Percentiles rank a stretch among this genome's conserved stretches.
phyloP scores from a whole-genome alignment of 2,113 vertebrate genomes.

The Alethe castanea region DNA sequence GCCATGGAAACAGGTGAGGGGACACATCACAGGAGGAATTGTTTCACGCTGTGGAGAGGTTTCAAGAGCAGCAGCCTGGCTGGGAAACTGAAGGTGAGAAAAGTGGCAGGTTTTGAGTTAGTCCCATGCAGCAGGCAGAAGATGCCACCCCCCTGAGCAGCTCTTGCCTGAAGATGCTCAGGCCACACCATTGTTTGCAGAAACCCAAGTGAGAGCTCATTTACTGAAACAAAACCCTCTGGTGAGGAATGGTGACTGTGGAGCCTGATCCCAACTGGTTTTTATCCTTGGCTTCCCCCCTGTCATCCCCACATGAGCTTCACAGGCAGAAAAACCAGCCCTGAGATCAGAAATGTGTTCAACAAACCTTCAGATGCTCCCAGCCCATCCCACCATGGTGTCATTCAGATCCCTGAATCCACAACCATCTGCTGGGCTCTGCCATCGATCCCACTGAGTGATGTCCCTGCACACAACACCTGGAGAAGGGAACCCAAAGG shows the following conservation, averaged over 20 bases:
- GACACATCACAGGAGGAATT: neutral
- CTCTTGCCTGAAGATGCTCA: neutral
- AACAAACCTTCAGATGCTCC: neutral
- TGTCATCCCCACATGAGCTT: neutral
- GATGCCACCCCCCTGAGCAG: neutral
- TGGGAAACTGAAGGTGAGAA: neutral
- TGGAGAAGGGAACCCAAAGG: neutral
- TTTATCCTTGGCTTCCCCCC: neutral
- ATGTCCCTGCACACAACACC: neutral
- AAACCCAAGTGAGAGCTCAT: neutral
- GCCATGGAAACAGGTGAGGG: neutral
- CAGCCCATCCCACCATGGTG: rapidly evolving
- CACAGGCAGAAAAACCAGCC: neutral
- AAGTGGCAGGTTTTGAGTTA: neutral
- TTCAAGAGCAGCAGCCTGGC: neutral
- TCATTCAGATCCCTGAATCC: neutral
- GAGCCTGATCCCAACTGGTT: neutral
- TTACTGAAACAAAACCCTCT: neutral
- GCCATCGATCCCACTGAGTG: neutral
- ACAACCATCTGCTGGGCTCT: neutral
- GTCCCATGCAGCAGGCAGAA: neutral
- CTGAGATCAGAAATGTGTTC: neutral
- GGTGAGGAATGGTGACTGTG: neutral
- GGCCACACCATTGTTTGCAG: rapidly evolving
- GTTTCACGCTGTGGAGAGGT: neutral